Base-by-base conservation (phyloP, 2,888 invertebrate species). In the Toxonevra muliebris region DNA sequence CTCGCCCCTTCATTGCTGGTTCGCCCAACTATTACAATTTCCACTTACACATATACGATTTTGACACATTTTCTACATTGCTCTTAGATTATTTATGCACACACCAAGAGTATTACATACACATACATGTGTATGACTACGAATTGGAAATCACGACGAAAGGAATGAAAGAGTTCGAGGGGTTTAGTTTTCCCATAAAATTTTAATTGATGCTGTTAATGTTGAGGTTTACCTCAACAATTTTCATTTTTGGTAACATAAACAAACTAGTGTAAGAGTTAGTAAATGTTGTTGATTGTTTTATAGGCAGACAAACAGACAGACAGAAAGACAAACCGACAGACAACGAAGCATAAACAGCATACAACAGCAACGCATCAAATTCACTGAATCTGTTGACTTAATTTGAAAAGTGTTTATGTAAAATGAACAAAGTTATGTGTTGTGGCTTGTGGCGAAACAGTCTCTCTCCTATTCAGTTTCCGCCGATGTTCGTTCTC, bases 151-250 rank as follows among this genome's bases (percentile, higher is more conserved):
- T 4, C 30, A 30, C 30, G 15, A 48, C 50, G 8, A 48, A 15
- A 48, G 2, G 50, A 13, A 48, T 13, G n/a, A 15, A 48, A 4
- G 50, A 3, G 50, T 4, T 4, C 8, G 15, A n/a, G 13, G 4
- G 4, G 15, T 48, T 48, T 48, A 48, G 15, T 48, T 48, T 48
- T 4, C 50, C 50, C 15, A 48, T 15, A 52, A 70, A 63, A 75
- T 75, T 76, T 76, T 76, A 77, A 77, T 77, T 77, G 75, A 68
- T 71, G 69, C 71, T 72, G 75, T 76, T 75, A 30, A 76, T 78
- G 71, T 71, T 79, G 78, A 66, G 78, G 78, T 74, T 69, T 69
- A 72, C 78, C 78, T 61, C 78, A 78, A 76, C 76, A 77, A 77
- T 77, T 73, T 73, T 45, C 60, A 45, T 30, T 30, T 30, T 30